These are phyloP conservation scores for Motacilla tschutschensis DNA, from an alignment of 2,113 vertebrate genomes.

Conservation along the genomic window DNA sequence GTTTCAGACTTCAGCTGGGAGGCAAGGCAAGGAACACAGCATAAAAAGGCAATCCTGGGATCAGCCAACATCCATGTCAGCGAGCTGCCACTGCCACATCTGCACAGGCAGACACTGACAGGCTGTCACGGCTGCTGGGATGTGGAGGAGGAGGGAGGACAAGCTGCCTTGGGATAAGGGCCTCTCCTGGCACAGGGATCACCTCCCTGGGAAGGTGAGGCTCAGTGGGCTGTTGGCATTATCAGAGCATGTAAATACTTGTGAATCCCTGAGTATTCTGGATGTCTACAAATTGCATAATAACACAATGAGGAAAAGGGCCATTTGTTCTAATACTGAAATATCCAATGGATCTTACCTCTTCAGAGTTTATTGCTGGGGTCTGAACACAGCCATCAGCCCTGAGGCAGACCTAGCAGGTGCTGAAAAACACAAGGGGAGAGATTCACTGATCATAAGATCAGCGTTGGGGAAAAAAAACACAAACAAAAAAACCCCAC, in stretches of 20 bases:
- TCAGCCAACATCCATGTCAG: not conserved
- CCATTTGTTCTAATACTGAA: not conserved
- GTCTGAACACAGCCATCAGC: not conserved
- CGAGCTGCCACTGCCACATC: not conserved
- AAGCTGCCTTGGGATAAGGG: not conserved
- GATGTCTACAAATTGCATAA: not conserved
- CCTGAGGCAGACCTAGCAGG: not conserved
- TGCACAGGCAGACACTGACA: not conserved
- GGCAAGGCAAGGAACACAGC: not conserved
- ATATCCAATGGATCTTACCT: not conserved
- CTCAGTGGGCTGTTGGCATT: not conserved
- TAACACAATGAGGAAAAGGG: not conserved
- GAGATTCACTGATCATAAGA: not conserved
- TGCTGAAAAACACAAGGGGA: not conserved
- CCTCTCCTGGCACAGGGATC: not conserved
- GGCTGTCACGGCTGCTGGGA: not conserved
- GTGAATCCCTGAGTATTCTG: not conserved
- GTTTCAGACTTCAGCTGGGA: not conserved
- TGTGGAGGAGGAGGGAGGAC: not conserved
- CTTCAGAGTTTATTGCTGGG: not conserved
- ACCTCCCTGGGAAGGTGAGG: not conserved
- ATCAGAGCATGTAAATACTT: not conserved
- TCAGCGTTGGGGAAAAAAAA: rapidly evolving
- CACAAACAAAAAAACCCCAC: too few species aligned
- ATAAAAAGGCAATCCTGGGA: not conserved